Evolutionary conservation across 2,888 invertebrate genomes (phyloP).

Genomic region (Trilocha varians): DNA sequence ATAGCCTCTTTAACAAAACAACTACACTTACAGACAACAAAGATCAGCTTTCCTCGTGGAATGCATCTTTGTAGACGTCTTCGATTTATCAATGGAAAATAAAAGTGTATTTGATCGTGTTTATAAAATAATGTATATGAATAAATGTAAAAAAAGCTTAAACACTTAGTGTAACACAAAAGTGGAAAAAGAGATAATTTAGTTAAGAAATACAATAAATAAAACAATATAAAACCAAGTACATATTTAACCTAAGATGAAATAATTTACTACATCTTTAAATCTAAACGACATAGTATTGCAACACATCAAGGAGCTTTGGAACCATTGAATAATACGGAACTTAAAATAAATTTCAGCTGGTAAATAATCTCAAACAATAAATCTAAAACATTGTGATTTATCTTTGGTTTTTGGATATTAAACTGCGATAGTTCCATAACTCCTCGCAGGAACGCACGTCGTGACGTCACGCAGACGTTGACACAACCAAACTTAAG

Average conservation of each 20-base stretch:
- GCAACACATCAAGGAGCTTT: conserved; percentile 69
- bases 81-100: conserved; percentile 49
- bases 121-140: conserved; percentile 64
- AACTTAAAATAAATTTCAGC: conserved; percentile 46
- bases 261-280: conserved; percentile 72
- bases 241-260: conserved; percentile 66
- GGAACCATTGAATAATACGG: conserved; percentile 63
- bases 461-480: no score
- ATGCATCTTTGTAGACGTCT: conserved; percentile 59
- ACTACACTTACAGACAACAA: conserved; percentile 55
- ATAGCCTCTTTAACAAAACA: conserved; percentile 66
- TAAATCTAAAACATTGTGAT: conserved; percentile 59
- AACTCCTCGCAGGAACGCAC: no score
- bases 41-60: conserved; percentile 58
- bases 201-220: conserved; percentile 62
- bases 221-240: conserved; percentile 63
- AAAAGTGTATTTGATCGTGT: conserved; percentile 65
- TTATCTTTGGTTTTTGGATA: conserved; percentile 66
- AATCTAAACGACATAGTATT: conserved; percentile 64
- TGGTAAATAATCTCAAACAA: conserved; percentile 55
- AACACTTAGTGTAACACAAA: conserved; percentile 47
- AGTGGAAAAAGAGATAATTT: conserved; percentile 61
- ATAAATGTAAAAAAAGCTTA: conserved; percentile 66
- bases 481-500: conserved; percentile 12
- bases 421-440: conserved; percentile 55